Conservation (phyloP, 2,797 vertebrate genomes). For the Fundulus diaphanus region DNA sequence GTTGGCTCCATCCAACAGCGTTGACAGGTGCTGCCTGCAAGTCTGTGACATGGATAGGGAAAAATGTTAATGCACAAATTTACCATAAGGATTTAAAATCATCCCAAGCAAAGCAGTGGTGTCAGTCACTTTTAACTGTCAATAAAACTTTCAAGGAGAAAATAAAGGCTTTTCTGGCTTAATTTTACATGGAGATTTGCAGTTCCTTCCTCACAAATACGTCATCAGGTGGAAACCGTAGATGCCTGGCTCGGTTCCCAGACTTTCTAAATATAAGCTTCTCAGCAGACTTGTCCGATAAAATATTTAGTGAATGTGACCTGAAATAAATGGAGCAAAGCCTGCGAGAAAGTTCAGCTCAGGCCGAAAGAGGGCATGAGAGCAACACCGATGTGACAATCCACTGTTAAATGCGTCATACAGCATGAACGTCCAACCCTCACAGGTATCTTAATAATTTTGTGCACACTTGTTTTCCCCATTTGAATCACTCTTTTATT, state of each 20-base stretch:
- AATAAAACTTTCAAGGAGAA: not conserved
- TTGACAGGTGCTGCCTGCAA: not conserved
- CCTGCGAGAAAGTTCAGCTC: conserved; percentile 9
- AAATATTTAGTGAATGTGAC: conserved; percentile 68
- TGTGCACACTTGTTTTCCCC: not conserved
- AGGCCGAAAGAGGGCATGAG: conserved; percentile 19
- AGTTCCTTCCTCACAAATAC: not conserved
- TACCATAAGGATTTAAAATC: not conserved
- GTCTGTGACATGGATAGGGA: not conserved
- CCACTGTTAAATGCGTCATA: not conserved
- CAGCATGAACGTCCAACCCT: not conserved
- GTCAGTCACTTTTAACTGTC: not conserved
- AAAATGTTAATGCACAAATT: not conserved
- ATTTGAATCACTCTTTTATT: not conserved
- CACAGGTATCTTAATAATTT: not conserved
- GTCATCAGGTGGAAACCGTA: conserved; percentile 7
- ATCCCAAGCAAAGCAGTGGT: not conserved
- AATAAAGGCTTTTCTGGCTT: not conserved
- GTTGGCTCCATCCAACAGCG: not conserved
- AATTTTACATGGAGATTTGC: not conserved
- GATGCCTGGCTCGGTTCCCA: conserved; percentile 33
- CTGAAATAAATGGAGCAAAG: conserved; percentile 56
- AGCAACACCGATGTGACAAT: not conserved
- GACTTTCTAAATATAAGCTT: conserved; percentile 55
- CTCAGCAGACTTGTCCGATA: conserved; percentile 51